Evolutionary conservation across 2,113 vertebrate genomes (phyloP).

Genomic region (Theristicus caerulescens): DNA sequence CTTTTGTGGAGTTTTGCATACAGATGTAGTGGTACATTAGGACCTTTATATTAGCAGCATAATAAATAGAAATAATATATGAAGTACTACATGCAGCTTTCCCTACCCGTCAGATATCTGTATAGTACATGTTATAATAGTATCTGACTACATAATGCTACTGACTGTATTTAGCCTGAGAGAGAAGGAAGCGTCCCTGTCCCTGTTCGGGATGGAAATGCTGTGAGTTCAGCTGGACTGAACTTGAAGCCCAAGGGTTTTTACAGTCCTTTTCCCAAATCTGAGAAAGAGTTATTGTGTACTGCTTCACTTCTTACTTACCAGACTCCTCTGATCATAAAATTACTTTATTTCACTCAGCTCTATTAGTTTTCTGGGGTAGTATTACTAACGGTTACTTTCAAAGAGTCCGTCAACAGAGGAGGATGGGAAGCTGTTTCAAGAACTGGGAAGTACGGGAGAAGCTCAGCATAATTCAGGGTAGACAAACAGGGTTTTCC

Average conservation of each 20-base stretch:
- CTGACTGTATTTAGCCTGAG: background rate
- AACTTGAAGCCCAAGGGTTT: background rate
- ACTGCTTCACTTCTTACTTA: background rate
- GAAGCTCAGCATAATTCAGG: background rate
- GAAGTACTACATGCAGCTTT: background rate
- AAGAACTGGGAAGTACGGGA: background rate
- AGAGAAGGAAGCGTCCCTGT: background rate
- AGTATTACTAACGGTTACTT: background rate
- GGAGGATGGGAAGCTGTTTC: background rate
- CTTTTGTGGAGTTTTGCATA: background rate
- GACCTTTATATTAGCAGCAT: background rate
- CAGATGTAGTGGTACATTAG: background rate
- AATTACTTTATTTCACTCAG: background rate
- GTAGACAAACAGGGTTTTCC: fast-evolving
- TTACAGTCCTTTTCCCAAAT: background rate
- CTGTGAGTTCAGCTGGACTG: background rate
- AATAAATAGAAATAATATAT: background rate
- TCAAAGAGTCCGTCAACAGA: background rate
- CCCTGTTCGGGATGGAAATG: background rate
- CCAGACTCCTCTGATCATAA: background rate
- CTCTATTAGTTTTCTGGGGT: background rate
- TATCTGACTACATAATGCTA: fast-evolving
- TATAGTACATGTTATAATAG: fast-evolving
- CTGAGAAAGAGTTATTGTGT: background rate
- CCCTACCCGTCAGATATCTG: background rate